Base-by-base conservation (phyloP, 2,797 vertebrate species). In the Parauchenoglanis ngamensis region DNA sequence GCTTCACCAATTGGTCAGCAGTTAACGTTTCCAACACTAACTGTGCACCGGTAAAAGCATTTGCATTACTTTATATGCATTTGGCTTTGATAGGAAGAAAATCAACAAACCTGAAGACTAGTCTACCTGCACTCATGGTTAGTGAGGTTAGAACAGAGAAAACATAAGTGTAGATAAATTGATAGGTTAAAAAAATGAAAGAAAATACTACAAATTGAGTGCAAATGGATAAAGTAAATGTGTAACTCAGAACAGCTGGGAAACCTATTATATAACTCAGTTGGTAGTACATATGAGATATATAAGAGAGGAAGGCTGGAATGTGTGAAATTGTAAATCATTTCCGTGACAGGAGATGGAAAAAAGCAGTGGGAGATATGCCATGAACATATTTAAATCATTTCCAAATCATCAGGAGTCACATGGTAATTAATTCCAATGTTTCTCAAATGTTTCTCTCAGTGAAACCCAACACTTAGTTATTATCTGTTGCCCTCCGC, bases 311-410 rank as follows among this genome's bases (percentile, higher is more conserved):
- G 57, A 72, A 79, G n/a, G 63, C n/a, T 78, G 87, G 67, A 85
- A 81, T 76, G 59, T 87, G 85, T 87, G 76, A 89, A 84, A 81
- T 3, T 1, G 25, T 85, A 85, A 82, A 85, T 89, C 68, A 81
- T 82, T 89, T 76, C 25, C 68, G 67, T 70, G 85, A 86, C 57
- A 40, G n/a, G 54, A 70, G 65, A 40, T 63, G 56, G n/a, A 35
- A 65, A 52, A 54, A 49, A 52, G 59, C 68, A 52, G 52, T 61
- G 72, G 52, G 85, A 70, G 82, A 83, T 40, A 54, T 46, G 80
- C 54, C 49, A 67, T 31, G 61, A 82, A 75, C 28, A 70, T 65
- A 57, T 70, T 70, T 84, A n/a, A 78, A 68, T 79, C 56, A 49
- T 57, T 79, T 77, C 15, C 31, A 84, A 4, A 44, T 75, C 35